Base-by-base conservation (phyloP, 2,888 invertebrate species). In the Globia sparganii region DNA sequence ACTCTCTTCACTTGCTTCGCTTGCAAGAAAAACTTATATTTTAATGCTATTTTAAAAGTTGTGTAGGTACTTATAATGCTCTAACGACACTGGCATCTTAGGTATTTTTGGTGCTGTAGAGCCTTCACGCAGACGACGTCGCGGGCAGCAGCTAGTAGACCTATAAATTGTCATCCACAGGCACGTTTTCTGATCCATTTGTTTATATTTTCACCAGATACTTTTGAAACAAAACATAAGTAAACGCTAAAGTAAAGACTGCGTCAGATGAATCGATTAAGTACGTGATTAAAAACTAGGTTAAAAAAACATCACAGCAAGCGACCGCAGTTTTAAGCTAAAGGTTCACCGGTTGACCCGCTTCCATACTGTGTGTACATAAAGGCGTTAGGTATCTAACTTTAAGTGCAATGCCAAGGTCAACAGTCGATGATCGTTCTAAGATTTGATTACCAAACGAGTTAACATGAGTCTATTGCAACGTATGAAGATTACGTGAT, bases 361-460 rank as follows among this genome's bases (percentile, higher is more conserved):
- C 61, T 11, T 15, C 4, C 31, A 43, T 18, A 53, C 9, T 40
- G 31, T 34, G 18, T 34, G 59, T 4, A 49, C n/a, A 59, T 49
- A 25, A 40, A 34, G 25, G 13, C 18, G 6, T 72, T 61, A n/a
- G n/a, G n/a, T n/a, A 53, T 28, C 31, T 70, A 61, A 49, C 80
- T 49, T 25, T n/a, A n/a, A 71, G 21, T 46, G 21, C 40, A 72
- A 53, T 28, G 71, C 18, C 72, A 80, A 80, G 74, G n/a, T 78
- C 31, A 81, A n/a, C 25, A 34, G 40, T 78, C n/a, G 31, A 34
- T 75, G 64, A 75, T 40, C 75, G 31, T 28, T 37, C 5, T 21
- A 58, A 28, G 6, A 46, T 40, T 58, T n/a, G 34, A 75, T 34
- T 56, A 49, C 15, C n/a, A 6, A 6, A 40, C 25, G n/a, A 46